These are phyloP conservation scores for Lamprotornis superbus DNA, from an alignment of 2,113 vertebrate species.

Conservation along the genomic window DNA sequence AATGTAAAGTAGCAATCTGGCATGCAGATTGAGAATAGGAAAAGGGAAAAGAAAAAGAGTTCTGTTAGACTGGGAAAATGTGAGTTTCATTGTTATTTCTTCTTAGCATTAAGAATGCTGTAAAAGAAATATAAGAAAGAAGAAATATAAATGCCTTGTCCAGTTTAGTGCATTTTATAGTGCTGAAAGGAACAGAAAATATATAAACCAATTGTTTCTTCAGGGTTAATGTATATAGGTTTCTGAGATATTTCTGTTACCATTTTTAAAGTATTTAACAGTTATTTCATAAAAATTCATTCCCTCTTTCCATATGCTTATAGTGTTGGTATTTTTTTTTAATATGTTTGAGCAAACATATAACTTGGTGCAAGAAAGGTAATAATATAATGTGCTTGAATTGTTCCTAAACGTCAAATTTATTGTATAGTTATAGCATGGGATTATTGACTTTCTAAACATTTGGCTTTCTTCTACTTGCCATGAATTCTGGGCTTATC, in stretches of 20 bases:
- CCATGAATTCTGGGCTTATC: neutral
- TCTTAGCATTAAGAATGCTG: neutral
- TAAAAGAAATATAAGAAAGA: neutral
- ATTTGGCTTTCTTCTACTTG: neutral
- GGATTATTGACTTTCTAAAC: neutral
- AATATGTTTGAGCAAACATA: neutral
- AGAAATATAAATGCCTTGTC: neutral
- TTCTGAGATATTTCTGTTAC: neutral
- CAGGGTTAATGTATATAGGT: fast-evolving
- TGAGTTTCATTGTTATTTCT: neutral
- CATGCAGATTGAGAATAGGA: neutral
- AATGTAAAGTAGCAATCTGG: neutral
- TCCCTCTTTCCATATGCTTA: neutral
- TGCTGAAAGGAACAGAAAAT: neutral
- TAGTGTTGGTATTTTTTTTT: neutral
- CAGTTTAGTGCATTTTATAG: neutral
- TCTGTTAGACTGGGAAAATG: neutral
- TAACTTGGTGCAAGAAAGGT: neutral
- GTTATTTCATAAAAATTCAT: neutral
- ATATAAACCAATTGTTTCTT: neutral
- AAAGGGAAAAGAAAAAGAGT: neutral
- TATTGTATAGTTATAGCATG: neutral
- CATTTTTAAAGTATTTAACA: neutral
- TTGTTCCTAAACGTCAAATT: neutral
- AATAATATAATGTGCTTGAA: neutral